A percentile compares a stretch with the other conserved stretches of the same genome.
phyloP scores from a whole-genome alignment of 2,797 vertebrate genomes.

The Myotis daubentonii region DNA sequence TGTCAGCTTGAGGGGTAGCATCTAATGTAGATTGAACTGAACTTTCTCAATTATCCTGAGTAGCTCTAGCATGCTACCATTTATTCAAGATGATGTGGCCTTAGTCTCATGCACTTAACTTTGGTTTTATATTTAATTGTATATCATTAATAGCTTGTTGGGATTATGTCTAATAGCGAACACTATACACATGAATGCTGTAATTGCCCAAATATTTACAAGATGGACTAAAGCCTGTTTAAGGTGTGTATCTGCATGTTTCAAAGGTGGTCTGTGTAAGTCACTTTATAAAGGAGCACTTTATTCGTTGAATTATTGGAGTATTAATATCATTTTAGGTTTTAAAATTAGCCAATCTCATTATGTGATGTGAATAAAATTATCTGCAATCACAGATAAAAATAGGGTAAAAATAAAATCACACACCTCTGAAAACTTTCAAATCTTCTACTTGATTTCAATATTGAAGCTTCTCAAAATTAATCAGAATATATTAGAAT shows the following conservation, averaged over 20 bases:
- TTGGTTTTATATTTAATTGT: background rate
- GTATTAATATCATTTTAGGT: slow-evolving; percentile 59
- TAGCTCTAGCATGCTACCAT: background rate
- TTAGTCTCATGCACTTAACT: background rate
- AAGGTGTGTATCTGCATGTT: background rate
- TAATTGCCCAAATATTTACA: background rate
- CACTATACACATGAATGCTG: background rate
- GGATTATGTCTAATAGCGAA: background rate
- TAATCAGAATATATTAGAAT: slow-evolving; percentile 84
- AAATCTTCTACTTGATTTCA: slow-evolving; percentile 75
- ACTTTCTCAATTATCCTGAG: background rate
- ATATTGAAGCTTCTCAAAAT: slow-evolving; percentile 72
- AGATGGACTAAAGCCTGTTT: background rate
- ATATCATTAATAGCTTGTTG: background rate
- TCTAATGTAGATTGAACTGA: background rate
- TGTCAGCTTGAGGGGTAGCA: background rate
- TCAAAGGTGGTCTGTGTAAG: background rate
- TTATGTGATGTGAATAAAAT: slow-evolving; percentile 62
- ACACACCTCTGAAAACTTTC: slow-evolving; percentile 73
- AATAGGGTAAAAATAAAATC: slow-evolving; percentile 74
- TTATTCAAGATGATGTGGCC: background rate
- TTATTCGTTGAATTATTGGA: slow-evolving; percentile 51
- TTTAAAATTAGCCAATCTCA: slow-evolving; percentile 68
- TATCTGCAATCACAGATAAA: slow-evolving; percentile 56
- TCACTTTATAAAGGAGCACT: slow-evolving; percentile 43